These are phyloP conservation scores for Acronicta psi DNA, from an alignment of 2,888 invertebrate genomes.

Conservation along the genomic window DNA sequence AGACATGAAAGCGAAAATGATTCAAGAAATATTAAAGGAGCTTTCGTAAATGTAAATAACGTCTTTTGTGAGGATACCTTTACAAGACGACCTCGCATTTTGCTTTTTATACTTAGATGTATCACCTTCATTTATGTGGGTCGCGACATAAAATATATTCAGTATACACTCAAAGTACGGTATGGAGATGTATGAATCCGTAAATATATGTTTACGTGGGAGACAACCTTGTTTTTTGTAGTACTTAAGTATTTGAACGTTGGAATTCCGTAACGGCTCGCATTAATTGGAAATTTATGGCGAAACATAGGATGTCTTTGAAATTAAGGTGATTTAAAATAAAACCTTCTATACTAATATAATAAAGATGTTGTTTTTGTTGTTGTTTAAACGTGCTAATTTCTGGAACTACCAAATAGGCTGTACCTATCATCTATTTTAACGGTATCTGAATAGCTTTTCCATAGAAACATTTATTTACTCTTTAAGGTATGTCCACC, in stretches of 20 bases:
- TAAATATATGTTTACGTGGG: constrained; percentile 20
- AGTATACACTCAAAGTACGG: constrained; percentile 28
- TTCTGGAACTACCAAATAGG: too few species aligned
- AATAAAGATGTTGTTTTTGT: too few species aligned
- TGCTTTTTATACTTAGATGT: constrained; percentile 48
- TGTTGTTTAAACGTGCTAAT: too few species aligned
- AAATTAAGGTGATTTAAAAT: too few species aligned
- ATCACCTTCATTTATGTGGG: constrained; percentile 41
- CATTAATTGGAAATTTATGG: too few species aligned
- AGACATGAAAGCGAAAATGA: constrained; percentile 42
- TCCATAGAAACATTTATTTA: too few species aligned
- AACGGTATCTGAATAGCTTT: too few species aligned
- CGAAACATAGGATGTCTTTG: too few species aligned
- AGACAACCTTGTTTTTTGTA: constrained; percentile 21
- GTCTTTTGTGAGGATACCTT: constrained; percentile 57
- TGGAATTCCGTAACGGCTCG: not conserved
- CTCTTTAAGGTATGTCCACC: too few species aligned
- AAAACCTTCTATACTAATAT: too few species aligned
- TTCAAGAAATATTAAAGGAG: constrained; percentile 50
- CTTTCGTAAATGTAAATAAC: constrained; percentile 63
- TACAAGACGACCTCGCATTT: constrained; percentile 50
- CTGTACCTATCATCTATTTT: too few species aligned
- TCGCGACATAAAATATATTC: constrained; percentile 45
- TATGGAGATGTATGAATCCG: constrained; percentile 2
- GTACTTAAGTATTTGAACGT: constrained; percentile 7